Evolutionary conservation across 2,113 vertebrate species (phyloP), one percentile per base, ranked within the genome.

Genomic region (Gambusia holbrooki): DNA sequence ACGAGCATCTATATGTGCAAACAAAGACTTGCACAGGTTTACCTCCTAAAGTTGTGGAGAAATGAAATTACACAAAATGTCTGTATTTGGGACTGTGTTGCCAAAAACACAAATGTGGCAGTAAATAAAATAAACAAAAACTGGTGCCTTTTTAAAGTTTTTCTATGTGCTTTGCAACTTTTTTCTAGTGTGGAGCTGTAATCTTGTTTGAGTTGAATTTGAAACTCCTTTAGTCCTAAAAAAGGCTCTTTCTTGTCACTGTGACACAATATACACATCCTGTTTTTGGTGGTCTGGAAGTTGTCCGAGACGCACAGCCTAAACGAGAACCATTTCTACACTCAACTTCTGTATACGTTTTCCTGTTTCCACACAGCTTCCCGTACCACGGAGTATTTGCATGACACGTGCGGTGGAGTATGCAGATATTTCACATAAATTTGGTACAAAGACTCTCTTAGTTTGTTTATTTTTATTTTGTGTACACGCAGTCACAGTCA

Each of bases 401-500:
- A 35, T 58, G 5, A n/a, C 54, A 30, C 8, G 9, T 58, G 37
- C 17, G 7, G 37, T n/a, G 8, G 1, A 11, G 27, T 42, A 42
- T 42, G 60, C 7, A 22, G 32, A 29, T 40, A 22, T 32, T 63
- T 30, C 17, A 27, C 27, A 48, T 62, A 11, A 28, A 58, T 42
- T 65, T 29, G 54, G 22, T 63, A 69, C 48, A 25, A 33, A 14
- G 45, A 2, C 29, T n/a, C 10, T 25, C 17, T 32, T 6, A 3
- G 28, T 73, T 45, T 32, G 29, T 63, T 5, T 30, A 32, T 32
- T 28, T 7, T 37, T 5, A 22, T 28, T 11, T 62, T 27, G 25
- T 74, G 35, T 58, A 76, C 42, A 60, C 51, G 64, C 73, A 83
- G 77, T 77, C 82, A 79, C 62, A 27, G 48, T 33, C 22, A 27